Evolutionary conservation across 2,113 vertebrate genomes (phyloP).

Genomic region (Glaucomys volans): DNA sequence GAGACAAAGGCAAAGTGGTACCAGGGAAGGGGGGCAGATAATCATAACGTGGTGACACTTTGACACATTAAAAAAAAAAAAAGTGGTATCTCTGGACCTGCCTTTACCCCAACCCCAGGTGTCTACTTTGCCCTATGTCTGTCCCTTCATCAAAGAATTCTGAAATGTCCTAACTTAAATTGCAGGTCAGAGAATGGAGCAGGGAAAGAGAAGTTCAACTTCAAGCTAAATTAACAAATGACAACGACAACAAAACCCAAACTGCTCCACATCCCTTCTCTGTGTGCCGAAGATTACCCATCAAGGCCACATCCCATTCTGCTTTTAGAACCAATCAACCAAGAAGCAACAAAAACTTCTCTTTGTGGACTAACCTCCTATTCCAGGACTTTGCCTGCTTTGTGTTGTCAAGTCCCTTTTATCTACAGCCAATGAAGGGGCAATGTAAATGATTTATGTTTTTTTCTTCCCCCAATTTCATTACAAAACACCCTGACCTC

Average conservation of each 20-base stretch:
- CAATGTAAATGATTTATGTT: neutral
- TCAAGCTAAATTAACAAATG: neutral
- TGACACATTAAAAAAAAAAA: too few species aligned
- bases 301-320: neutral
- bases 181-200: neutral
- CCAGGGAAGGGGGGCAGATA: too few species aligned
- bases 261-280: neutral
- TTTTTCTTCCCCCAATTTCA: neutral
- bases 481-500: too few species aligned
- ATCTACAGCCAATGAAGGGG: too few species aligned
- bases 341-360: neutral
- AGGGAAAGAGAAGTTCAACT: neutral
- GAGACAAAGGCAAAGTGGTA: too few species aligned
- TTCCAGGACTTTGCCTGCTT: neutral
- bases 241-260: neutral
- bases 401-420: neutral
- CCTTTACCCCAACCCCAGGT: slow-evolving; percentile 74
- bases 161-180: neutral
- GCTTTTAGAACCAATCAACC: neutral
- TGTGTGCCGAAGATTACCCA: neutral
- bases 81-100: too few species aligned
- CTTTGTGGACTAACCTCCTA: neutral
- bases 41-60: too few species aligned
- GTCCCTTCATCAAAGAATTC: slow-evolving; percentile 65
- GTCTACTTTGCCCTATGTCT: slow-evolving; percentile 91